Percentiles rank a stretch among this genome's conserved stretches.
Evolutionary conservation across 1,140 invertebrate genomes (phyloP).

Genomic region (Pseudoatta argentina): DNA sequence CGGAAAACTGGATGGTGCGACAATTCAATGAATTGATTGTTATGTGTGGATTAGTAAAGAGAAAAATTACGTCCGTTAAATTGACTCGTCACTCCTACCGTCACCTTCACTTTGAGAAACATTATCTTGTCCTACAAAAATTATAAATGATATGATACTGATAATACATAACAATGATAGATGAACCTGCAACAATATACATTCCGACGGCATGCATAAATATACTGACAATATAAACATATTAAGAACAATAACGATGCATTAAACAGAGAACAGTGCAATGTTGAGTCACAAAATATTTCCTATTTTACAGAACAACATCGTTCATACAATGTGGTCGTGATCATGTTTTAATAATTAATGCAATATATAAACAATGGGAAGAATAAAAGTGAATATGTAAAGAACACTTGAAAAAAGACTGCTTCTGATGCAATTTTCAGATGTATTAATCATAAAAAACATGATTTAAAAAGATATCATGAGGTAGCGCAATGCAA

Average conservation of each 20-base stretch:
- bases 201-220: constrained; percentile 61
- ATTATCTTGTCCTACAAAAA: constrained; percentile 30
- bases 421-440: background rate
- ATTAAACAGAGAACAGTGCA: background rate
- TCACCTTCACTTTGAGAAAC: constrained; percentile 49
- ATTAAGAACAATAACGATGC: constrained; percentile 20
- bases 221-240: background rate
- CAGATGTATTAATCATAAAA: constrained; percentile 7
- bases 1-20: background rate
- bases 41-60: background rate
- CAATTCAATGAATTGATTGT: constrained; percentile 25
- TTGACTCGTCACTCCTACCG: constrained; percentile 43
- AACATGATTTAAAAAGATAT: background rate
- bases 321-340: background rate
- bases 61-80: background rate
- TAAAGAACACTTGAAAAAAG: constrained; percentile 34
- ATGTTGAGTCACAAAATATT: background rate
- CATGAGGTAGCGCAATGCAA: background rate
- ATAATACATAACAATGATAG: constrained; percentile 26
- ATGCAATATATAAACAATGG: background rate
- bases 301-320: constrained; percentile 1
- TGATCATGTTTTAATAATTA: constrained; percentile 14
- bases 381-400: background rate
- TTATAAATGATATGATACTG: constrained; percentile 18
- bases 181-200: constrained; percentile 40